phyloP scores from a whole-genome alignment of 2,797 vertebrate genomes.

The Naso thynnoides region DNA sequence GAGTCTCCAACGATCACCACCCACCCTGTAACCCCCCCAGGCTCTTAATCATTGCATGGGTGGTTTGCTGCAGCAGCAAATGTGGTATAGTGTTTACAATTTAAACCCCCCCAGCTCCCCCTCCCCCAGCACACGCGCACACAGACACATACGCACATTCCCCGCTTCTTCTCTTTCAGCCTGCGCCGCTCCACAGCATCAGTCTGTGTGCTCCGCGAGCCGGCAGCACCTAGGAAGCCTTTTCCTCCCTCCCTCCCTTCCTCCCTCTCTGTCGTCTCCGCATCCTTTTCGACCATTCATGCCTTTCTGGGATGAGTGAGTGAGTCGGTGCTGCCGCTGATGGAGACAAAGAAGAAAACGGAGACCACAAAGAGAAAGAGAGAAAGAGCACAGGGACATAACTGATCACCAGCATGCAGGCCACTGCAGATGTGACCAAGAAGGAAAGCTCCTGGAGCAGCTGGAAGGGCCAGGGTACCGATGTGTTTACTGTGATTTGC shows the following conservation, averaged over 20 bases:
- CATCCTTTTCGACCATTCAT: slow-evolving; percentile 83
- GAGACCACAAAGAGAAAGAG: slow-evolving; percentile 59
- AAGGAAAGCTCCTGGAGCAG: slow-evolving; percentile 96
- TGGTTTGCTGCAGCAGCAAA: slow-evolving; percentile 91
- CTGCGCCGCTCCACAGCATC: slow-evolving; percentile 85
- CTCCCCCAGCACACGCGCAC: slow-evolving; percentile 33
- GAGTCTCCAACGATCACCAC: slow-evolving; percentile 64
- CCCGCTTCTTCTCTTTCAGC: slow-evolving; percentile 54
- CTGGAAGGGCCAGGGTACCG: slow-evolving; percentile 99
- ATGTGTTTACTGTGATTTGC: slow-evolving; percentile 61
- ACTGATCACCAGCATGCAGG: slow-evolving; percentile 91
- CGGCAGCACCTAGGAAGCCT: slow-evolving; percentile 83
- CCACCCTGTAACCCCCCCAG: slow-evolving; percentile 66
- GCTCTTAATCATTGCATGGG: slow-evolving; percentile 82
- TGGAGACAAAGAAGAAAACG: slow-evolving; percentile 76
- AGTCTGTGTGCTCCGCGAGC: slow-evolving; percentile 85
- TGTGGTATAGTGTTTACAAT: slow-evolving; percentile 87
- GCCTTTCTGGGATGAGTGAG: slow-evolving; percentile 86
- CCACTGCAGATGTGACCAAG: slow-evolving; percentile 92
- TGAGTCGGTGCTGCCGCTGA: slow-evolving; percentile 75
- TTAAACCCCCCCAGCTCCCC: slow-evolving; percentile 75
- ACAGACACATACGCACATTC: slow-evolving; percentile 59
- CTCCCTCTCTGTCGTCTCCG: slow-evolving; percentile 68
- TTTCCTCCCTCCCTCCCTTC: slow-evolving; percentile 65
- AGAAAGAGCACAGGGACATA: slow-evolving; percentile 68